Base-by-base conservation (phyloP, 2,797 vertebrate species). In the Saxicola maurus region DNA sequence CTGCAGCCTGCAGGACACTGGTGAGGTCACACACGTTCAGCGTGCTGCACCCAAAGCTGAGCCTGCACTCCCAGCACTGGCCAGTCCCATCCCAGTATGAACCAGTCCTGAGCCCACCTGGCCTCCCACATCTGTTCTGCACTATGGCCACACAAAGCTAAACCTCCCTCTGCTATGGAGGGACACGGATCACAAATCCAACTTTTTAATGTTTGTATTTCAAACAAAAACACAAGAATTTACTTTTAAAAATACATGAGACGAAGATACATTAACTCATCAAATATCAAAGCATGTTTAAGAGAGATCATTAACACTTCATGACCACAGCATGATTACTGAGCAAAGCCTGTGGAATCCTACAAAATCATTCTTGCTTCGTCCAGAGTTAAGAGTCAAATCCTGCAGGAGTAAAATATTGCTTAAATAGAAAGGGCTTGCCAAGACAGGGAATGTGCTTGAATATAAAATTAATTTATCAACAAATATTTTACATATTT, bases 111-210 rank as follows among this genome's bases (percentile, higher is more conserved):
- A 76, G 38, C 56, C 14, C 6, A 8, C 3, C 17, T 51, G 28
- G 37, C 45, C 74, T 45, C 48, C 30, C 45, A 73, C 27, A 61
- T 8, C 4, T 2, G 13, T 2, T 73, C 48, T 74, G 61, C 53
- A 17, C n/a, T 20, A 3, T 5, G 31, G 42, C 7, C 46, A 67
- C 45, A 31, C 7, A 42, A 40, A 35, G 27, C 23, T 45, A 31
- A 61, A 61, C 17, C 27, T 43, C 7, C 11, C 13, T 3, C 17
- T 37, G 6, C 25, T 17, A 5, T 0, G 2, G 31, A 40, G 13
- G 18, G 3, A 23, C 28, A 31, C 1, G 12, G 42, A 52, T 31
- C 28, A 16, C 1, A 0, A 49, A 28, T 28, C 11, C 45, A 18
- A 20, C 31, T 52, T 51, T 33, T 38, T 1, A 1, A 42, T 12